Conservation (phyloP, 2,113 vertebrate genomes). For the Ameiurus melas region DNA sequence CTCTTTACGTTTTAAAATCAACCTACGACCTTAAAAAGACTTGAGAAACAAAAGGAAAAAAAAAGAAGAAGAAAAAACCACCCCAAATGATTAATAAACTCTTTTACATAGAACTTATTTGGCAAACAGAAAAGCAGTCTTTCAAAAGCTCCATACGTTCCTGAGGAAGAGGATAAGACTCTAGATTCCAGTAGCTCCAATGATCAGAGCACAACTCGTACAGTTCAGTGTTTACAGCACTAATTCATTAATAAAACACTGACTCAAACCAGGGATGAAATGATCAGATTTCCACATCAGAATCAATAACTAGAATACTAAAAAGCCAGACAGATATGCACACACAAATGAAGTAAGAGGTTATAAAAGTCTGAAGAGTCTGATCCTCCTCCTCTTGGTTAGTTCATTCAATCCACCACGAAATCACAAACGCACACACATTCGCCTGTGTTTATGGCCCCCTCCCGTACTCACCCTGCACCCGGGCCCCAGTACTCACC, state of each 20-base stretch:
- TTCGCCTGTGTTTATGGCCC: slow-evolving; percentile 48
- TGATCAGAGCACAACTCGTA: not conserved
- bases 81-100: not conserved
- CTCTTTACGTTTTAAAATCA: slow-evolving; percentile 23
- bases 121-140: slow-evolving; percentile 55
- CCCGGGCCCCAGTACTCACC: slow-evolving; percentile 74
- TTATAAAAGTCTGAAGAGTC: slow-evolving; percentile 51
- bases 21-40: not conserved
- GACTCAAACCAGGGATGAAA: not conserved
- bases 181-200: slow-evolving; percentile 11
- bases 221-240: not conserved
- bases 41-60: not conserved
- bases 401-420: slow-evolving; percentile 34
- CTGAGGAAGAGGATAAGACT: slow-evolving; percentile 63
- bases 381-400: slow-evolving; percentile 51
- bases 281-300: not conserved
- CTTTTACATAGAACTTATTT: not conserved
- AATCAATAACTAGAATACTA: not conserved
- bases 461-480: slow-evolving; percentile 53
- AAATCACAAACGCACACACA: slow-evolving; percentile 21
- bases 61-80: not conserved
- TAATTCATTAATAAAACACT: not conserved
- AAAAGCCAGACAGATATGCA: not conserved
- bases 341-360: not conserved
- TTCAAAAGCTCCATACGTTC: slow-evolving; percentile 49